Conservation (phyloP, 1,140 invertebrate genomes). For the Liolophura sinensis region DNA sequence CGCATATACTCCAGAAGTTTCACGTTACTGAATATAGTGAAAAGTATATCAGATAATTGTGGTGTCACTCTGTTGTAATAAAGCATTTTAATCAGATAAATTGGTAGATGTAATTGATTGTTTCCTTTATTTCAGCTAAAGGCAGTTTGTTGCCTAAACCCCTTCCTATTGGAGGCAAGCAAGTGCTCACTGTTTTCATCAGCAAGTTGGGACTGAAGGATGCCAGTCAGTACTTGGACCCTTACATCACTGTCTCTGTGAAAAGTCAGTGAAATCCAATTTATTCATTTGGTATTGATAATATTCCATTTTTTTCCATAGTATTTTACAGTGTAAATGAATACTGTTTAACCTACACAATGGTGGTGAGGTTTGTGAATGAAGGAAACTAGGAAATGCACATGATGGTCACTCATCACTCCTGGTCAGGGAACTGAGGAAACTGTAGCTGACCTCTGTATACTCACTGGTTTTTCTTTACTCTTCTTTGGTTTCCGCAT, state of each 20-base stretch:
- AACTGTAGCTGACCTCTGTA: too few species aligned
- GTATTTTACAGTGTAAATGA: too few species aligned
- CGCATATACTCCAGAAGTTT: neutral
- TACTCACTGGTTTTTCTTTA: too few species aligned
- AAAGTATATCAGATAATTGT: neutral
- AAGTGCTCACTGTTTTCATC: slow-evolving; percentile 38
- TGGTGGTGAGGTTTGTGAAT: too few species aligned
- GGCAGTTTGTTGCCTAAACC: slow-evolving; percentile 46
- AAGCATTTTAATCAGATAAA: neutral
- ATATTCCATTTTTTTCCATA: too few species aligned
- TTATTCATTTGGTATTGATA: too few species aligned
- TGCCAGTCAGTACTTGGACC: slow-evolving; percentile 45
- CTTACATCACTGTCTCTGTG: slow-evolving; percentile 48
- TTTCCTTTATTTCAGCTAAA: slow-evolving; percentile 22
- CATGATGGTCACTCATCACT: too few species aligned
- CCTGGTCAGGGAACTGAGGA: too few species aligned
- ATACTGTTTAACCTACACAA: too few species aligned
- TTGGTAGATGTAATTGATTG: neutral
- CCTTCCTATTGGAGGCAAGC: slow-evolving; percentile 29
- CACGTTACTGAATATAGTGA: neutral
- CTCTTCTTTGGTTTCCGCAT: too few species aligned
- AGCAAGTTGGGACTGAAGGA: slow-evolving; percentile 51
- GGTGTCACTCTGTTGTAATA: neutral
- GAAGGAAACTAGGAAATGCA: too few species aligned
- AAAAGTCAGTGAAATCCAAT: slow-evolving; percentile 34